Conservation (phyloP, 2,888 invertebrate genomes). For the Thymelicus lineola region DNA sequence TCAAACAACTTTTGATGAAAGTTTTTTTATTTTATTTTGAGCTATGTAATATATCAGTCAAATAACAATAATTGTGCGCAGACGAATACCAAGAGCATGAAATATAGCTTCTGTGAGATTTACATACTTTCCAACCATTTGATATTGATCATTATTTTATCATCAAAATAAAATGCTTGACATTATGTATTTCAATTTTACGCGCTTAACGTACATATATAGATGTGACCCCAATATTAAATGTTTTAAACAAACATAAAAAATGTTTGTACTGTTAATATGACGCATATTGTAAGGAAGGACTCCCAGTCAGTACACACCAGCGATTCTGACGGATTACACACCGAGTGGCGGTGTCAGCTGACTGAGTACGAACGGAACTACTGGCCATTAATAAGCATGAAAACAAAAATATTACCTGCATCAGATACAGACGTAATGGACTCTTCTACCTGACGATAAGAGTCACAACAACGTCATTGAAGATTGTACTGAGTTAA, state of each 20-base stretch:
- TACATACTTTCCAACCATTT: no score
- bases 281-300: conserved; percentile 17
- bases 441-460: conserved; percentile 34
- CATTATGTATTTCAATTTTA: no score
- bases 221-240: no score
- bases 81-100: no score
- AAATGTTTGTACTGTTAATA: not conserved
- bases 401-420: conserved; percentile 18
- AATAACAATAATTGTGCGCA: no score
- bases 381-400: conserved; percentile 39
- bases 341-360: conserved; percentile 43
- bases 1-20: not conserved
- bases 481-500: conserved; percentile 53
- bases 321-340: conserved; percentile 21
- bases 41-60: no score
- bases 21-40: not conserved
- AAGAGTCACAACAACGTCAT: conserved; percentile 40
- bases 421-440: conserved; percentile 11
- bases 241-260: no score
- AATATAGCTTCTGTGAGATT: no score
- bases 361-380: conserved; percentile 40
- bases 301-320: conserved; percentile 10
- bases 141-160: no score
- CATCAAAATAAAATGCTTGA: no score
- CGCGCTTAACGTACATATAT: no score